phyloP scores from a whole-genome alignment of 2,797 vertebrate species.

The Petrocephalus schoutedeni region DNA sequence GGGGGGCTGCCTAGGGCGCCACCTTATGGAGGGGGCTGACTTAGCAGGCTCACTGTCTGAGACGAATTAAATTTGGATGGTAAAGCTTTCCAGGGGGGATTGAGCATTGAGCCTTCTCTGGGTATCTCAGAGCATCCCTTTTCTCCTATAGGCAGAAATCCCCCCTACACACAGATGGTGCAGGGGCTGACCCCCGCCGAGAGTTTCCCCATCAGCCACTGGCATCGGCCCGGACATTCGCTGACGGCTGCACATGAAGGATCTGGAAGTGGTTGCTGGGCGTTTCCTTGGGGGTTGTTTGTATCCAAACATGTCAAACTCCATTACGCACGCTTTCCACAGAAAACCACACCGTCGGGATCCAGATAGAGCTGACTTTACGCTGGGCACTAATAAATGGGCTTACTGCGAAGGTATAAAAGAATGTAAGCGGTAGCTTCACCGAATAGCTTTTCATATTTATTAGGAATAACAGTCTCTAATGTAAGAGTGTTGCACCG shows the following conservation, averaged over 20 bases:
- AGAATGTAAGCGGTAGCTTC: background rate
- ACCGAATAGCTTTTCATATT: background rate
- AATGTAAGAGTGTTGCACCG: background rate
- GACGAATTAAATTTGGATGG: background rate
- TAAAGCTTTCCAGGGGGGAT: background rate
- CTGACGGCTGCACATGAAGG: background rate
- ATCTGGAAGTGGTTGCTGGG: background rate
- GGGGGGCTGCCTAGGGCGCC: background rate
- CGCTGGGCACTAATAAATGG: background rate
- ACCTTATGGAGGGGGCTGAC: background rate
- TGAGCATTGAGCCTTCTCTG: background rate
- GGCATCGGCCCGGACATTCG: background rate
- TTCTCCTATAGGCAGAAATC: background rate
- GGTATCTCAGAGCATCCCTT: background rate
- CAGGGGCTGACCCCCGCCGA: background rate
- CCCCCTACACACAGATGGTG: background rate
- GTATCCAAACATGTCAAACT: slow-evolving; percentile 4
- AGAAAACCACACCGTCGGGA: slow-evolving; percentile 5
- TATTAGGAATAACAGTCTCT: background rate
- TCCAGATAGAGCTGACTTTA: slow-evolving; percentile 13
- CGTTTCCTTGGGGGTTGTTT: slow-evolving; percentile 2
- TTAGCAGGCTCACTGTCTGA: background rate
- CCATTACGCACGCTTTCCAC: background rate
- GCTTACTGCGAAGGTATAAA: background rate
- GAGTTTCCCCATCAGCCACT: background rate